phyloP scores from a whole-genome alignment of 1,140 invertebrate genomes.

The Araneus ventricosus region DNA sequence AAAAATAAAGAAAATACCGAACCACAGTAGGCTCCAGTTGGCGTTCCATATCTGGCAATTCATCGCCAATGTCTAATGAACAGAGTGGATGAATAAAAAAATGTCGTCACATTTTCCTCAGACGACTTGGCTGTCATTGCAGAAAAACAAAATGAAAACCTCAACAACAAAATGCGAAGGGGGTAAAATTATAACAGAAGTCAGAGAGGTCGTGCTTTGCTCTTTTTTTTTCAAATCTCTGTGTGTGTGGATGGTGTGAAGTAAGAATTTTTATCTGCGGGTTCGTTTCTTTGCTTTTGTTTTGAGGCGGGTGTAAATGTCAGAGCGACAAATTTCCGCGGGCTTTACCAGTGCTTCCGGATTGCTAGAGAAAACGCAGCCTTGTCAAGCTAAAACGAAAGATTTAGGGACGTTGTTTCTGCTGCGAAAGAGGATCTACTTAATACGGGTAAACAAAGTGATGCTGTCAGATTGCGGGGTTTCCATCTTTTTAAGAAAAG shows the following conservation, averaged over 20 bases:
- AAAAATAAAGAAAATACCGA: too few species aligned
- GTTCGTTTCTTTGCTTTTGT: background rate
- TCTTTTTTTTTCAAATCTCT: background rate
- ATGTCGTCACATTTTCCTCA: background rate
- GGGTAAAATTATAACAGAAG: background rate
- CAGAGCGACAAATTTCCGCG: background rate
- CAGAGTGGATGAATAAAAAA: background rate
- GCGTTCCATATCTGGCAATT: background rate
- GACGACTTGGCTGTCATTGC: background rate
- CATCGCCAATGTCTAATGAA: background rate
- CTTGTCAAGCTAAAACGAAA: background rate
- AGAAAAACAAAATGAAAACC: background rate
- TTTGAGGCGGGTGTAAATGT: constrained; percentile 16
- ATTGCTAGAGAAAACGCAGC: constrained; percentile 4
- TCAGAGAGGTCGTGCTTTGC: constrained; percentile 4
- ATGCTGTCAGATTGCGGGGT: background rate
- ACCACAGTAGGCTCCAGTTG: background rate
- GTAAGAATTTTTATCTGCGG: too few species aligned
- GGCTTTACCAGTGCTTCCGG: background rate
- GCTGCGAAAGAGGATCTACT: background rate
- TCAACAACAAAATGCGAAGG: background rate
- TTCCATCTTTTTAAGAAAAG: background rate
- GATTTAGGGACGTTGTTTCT: background rate
- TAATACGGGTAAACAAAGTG: background rate
- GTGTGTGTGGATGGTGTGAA: too few species aligned